Evolutionary conservation across 1,140 invertebrate species (phyloP).

Genomic region (Radopholus similis): DNA sequence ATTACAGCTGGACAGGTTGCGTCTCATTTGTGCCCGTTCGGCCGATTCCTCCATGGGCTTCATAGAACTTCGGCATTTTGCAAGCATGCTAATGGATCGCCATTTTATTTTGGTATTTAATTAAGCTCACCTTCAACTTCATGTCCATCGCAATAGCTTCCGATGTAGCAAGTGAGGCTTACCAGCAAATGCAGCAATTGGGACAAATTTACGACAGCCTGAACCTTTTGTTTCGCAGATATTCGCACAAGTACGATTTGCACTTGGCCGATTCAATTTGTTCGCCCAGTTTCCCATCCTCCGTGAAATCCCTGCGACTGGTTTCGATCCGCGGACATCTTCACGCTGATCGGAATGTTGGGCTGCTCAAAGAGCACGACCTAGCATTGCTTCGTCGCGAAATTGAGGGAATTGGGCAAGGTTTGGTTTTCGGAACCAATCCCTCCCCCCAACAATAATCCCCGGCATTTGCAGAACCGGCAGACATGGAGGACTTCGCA

Average conservation of each 20-base stretch:
- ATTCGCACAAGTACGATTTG: neutral
- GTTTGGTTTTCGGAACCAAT: too few relatives aligned
- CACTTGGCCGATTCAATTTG: neutral
- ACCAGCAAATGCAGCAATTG: slow-evolving; percentile 9
- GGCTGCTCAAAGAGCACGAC: neutral
- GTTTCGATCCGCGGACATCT: neutral
- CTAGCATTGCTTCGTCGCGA: neutral
- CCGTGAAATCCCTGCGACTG: neutral
- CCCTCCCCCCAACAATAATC: too few relatives aligned
- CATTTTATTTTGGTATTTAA: neutral
- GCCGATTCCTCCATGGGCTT: slow-evolving; percentile 26
- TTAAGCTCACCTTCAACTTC: slow-evolving; percentile 30
- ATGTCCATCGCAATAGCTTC: slow-evolving; percentile 23
- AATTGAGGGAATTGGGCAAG: too few relatives aligned
- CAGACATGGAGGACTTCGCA: too few relatives aligned
- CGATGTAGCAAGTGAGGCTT: slow-evolving; percentile 20
- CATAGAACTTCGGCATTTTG: slow-evolving; percentile 30
- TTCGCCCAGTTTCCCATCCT: neutral
- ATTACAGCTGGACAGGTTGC: slow-evolving; percentile 17
- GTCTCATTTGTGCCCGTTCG: slow-evolving; percentile 13
- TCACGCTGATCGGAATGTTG: too few relatives aligned
- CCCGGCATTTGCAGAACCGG: too few relatives aligned
- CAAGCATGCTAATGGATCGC: slow-evolving; percentile 1
- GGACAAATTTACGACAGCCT: slow-evolving; percentile 10
- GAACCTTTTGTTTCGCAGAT: slow-evolving; percentile 15